Percentiles rank a stretch among this genome's conserved stretches.
phyloP scores from a whole-genome alignment of 1,140 invertebrate genomes.

The Coenobita brevimanus region DNA sequence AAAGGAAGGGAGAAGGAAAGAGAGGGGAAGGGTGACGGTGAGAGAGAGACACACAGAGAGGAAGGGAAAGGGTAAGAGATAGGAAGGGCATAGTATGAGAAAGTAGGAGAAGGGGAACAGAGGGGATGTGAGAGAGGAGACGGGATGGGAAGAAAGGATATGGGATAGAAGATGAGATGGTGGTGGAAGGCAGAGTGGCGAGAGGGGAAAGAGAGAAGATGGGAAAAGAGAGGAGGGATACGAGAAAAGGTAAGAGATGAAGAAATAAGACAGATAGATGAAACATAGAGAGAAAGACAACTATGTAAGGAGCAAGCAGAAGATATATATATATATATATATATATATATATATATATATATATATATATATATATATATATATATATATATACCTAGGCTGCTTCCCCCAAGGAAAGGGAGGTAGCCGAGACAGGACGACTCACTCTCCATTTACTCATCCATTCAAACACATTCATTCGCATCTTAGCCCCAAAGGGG shows the following conservation, averaged over 20 bases:
- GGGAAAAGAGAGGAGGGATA: not conserved
- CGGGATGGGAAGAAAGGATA: not conserved
- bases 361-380: no score
- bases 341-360: not conserved
- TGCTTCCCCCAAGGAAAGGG: no score
- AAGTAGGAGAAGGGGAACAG: not conserved
- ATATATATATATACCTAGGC: no score
- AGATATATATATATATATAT: no score
- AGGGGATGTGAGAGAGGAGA: not conserved
- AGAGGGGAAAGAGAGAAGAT: constrained; percentile 23
- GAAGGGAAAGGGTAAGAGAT: no score
- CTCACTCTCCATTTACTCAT: no score
- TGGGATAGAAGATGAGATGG: not conserved
- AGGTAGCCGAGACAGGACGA: no score
- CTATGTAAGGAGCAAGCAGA: not conserved
- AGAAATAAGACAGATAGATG: not conserved
- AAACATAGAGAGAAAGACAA: not conserved
- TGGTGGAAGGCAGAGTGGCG: not conserved
- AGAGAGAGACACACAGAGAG: no score
- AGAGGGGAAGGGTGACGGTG: not conserved
- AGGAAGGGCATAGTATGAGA: no score
- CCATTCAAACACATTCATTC: no score
- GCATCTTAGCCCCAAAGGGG: no score
- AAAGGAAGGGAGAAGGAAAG: not conserved
- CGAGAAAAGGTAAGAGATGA: constrained; percentile 1